These are phyloP conservation scores for Euleptes europaea DNA, from an alignment of 2,113 vertebrate species.

Conservation along the genomic window DNA sequence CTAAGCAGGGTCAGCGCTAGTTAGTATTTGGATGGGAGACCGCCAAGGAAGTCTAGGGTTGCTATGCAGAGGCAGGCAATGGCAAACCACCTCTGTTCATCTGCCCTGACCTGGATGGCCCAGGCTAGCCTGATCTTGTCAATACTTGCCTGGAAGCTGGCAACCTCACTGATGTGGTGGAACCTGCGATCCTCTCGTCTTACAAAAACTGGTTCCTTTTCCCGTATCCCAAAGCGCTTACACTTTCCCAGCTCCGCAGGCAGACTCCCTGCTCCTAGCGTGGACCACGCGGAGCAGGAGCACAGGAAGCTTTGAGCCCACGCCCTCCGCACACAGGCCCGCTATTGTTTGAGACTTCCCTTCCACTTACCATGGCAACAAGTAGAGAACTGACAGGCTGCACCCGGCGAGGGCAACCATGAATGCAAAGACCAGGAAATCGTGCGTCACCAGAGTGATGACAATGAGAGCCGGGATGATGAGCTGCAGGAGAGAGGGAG, in stretches of 20 bases:
- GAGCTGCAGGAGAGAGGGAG: constrained; percentile 62
- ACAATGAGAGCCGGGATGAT: constrained; percentile 71
- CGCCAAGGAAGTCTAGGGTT: too few species aligned
- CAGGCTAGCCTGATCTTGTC: too few species aligned
- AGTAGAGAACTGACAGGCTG: constrained; percentile 72
- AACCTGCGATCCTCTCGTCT: background rate
- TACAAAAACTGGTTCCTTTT: too few species aligned
- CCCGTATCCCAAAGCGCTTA: background rate
- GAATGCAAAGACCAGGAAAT: constrained; percentile 68
- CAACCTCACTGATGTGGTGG: too few species aligned
- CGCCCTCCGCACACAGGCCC: background rate
- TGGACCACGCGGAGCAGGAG: background rate
- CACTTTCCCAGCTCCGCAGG: background rate
- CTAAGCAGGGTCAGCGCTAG: too few species aligned
- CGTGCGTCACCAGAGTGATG: constrained; percentile 66
- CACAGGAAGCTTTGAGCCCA: background rate
- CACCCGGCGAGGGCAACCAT: constrained; percentile 73
- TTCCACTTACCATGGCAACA: constrained; percentile 79
- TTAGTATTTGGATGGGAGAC: too few species aligned
- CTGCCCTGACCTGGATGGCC: too few species aligned
- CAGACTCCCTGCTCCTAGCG: too few species aligned
- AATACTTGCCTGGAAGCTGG: too few species aligned
- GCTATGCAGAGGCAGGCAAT: too few species aligned
- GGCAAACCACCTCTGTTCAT: too few species aligned
- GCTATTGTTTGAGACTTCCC: background rate